A percentile compares a stretch with the other conserved stretches of the same genome.
These are phyloP conservation scores for Campoplex nolae DNA, from an alignment of 2,888 invertebrate genomes.

Conservation along the genomic window DNA sequence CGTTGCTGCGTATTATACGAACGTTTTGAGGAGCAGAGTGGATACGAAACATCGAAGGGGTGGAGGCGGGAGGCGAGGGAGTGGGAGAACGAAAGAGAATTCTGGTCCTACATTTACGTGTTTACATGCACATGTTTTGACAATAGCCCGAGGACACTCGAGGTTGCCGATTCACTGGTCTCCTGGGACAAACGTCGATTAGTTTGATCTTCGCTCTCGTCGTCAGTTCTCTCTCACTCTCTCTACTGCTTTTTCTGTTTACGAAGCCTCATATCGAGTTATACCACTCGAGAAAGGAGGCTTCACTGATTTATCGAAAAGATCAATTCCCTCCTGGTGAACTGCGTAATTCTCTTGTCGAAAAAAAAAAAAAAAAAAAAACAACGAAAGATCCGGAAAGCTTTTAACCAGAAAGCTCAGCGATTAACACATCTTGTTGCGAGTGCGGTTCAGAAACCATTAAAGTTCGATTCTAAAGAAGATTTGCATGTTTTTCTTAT, in stretches of 20 bases:
- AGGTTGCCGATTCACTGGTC: conserved; percentile 74
- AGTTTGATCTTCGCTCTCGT: conserved; percentile 78
- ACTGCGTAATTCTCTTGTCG: too few species aligned
- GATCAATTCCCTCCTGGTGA: conserved; percentile 18
- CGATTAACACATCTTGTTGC: too few species aligned
- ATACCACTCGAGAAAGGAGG: conserved; percentile 19
- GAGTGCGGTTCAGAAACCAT: too few species aligned
- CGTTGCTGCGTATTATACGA: conserved; percentile 46
- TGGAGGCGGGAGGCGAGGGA: not conserved
- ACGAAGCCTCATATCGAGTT: conserved; percentile 3
- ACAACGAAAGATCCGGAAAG: not conserved
- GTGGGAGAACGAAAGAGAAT: conserved; percentile 18
- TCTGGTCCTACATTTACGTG: conserved; percentile 52
- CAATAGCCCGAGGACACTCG: conserved; percentile 82
- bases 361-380: too few species aligned
- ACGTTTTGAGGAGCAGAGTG: conserved; percentile 25
- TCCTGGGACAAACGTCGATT: conserved; percentile 74
- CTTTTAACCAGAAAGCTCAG: not conserved
- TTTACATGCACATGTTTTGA: conserved; percentile 59
- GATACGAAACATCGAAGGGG: conserved; percentile 9
- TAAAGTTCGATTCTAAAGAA: too few species aligned
- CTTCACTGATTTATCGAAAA: conserved; percentile 46
- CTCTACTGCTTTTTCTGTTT: conserved; percentile 3
- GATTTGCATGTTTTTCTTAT: too few species aligned
- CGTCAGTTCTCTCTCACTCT: conserved; percentile 31